Evolutionary conservation across 1,140 invertebrate species (phyloP).

Genomic region (Achroia grisella): DNA sequence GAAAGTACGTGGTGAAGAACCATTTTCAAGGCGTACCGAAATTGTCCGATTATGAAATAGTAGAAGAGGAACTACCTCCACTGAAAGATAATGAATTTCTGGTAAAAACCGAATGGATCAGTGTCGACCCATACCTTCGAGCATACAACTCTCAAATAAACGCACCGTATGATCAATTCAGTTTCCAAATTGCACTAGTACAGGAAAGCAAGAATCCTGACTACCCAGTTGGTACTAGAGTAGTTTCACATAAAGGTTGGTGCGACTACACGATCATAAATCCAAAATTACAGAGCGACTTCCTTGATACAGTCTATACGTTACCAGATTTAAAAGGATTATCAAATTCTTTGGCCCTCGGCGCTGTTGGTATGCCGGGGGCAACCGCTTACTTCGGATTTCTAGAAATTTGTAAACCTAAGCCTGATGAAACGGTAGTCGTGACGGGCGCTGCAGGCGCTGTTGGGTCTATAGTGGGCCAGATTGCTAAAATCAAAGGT

Average conservation of each 20-base stretch:
- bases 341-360: constrained; percentile 34
- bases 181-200: constrained; percentile 53
- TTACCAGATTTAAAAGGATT: constrained; percentile 42
- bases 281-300: not conserved
- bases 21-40: constrained; percentile 59
- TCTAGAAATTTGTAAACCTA: constrained; percentile 79
- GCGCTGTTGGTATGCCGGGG: constrained; percentile 52
- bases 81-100: constrained; percentile 60
- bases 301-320: constrained; percentile 20
- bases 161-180: constrained; percentile 52
- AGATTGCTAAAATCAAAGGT: constrained; percentile 82
- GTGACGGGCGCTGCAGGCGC: constrained; percentile 80
- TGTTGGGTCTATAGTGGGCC: constrained; percentile 82
- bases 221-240: constrained; percentile 73
- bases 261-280: constrained; percentile 54
- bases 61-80: constrained; percentile 56
- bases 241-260: constrained; percentile 77
- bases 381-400: constrained; percentile 85
- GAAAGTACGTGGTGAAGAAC: constrained; percentile 52
- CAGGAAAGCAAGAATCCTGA: constrained; percentile 32
- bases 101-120: constrained; percentile 67
- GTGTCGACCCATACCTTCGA: constrained; percentile 74
- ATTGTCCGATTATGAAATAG: constrained; percentile 52
- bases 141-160: constrained; percentile 19
- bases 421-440: constrained; percentile 80